Base-by-base conservation (phyloP, 2,113 vertebrate species). In the Aspiorhynchus laticeps region DNA sequence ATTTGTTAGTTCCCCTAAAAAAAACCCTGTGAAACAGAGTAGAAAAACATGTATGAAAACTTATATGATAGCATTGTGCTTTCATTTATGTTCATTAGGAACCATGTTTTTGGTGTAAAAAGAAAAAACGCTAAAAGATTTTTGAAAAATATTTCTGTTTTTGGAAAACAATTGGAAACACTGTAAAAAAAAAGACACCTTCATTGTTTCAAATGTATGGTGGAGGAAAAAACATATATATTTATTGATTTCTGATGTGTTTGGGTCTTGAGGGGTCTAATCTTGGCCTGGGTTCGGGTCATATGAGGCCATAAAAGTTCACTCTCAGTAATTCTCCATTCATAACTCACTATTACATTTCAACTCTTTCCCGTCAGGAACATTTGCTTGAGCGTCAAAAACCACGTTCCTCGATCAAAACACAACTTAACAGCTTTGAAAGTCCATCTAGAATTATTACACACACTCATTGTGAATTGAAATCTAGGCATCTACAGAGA, bases 401-500 rank as follows among this genome's bases (percentile, higher is more conserved):
- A 19, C 65, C 63, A 31, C 2, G 3, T 19, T 69, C 31, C 31
- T 31, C 4, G 65, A 61, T 33, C 65, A 69, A 69, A 9, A 69
- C 3, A 33, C 65, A 33, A 28, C 63, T 69, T 19, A 36, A 38
- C 36, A 38, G 4, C 69, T 73, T 19, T 41, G 9, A 41, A 73
- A 12, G 2, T 11, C 33, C 19, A 38, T 14, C 36, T 41, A 21
- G 9, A 41, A 74, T 74, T 19, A 69, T 19, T 36, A 19, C 9
- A 73, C 75, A 31, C n/a, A 77, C 41, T 5, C 15, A 51, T 31
- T 51, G 26, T 6, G 0, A 59, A 59, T 31, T 31, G 1, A 77
- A 28, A 76, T 76, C n/a, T 48, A 41, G 71, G 21, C 74, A 76
- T 76, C 43, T 48, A 76, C 65, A 87, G 21, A 73, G 69, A 73